Evolutionary conservation across 1,140 invertebrate species (phyloP), one percentile per base, ranked within the genome.

Genomic region (Tyrophagus putrescentiae): DNA sequence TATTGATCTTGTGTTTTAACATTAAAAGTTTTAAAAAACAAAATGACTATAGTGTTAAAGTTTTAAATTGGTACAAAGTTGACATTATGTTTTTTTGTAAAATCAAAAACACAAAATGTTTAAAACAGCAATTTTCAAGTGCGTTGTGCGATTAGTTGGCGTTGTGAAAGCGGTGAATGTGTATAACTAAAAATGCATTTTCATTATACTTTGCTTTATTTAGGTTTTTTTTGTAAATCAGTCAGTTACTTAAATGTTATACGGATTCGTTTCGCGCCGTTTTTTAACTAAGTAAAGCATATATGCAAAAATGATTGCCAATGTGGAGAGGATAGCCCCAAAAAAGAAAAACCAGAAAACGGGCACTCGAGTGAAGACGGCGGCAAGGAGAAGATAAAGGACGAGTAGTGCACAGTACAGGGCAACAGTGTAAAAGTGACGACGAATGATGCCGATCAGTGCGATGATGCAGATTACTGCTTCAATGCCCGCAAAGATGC

Each of bases 261-360:
- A 54, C 27, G 52, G 52, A 54, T 54, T 54, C 11, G n/a, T 27
- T 3, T 27, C 31, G 1, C 25, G 13, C 25, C 13, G 1, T 42
- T 42, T 42, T 27, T 34, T 13, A 29, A 27, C 25, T 18, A 54
- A 27, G 9, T 42, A 45, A 16, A 59, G 27, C 29, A 44, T 4
- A 45, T 59, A 59, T 16, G 18, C 18, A 28, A 59, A 59, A 1
- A 18, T 1, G 1, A 59, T n/a, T 7, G 57, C 27, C 34, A 59
- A n/a, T 1, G 57, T 11, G 6, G 25, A 29, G 4, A 59, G 25
- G 1, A 59, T 41, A 28, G 29, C n/a, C n/a, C 34, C 57, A 7
- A 59, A 28, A 1, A 59, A 11, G 25, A 42, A 45, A 23, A 59
- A 59, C 57, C 57, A 59, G 33, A 42, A n/a, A 3, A 59, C 39